Percentiles rank a stretch among this genome's conserved stretches.
These are phyloP conservation scores for Sinotaia quadrata DNA, from an alignment of 2,888 invertebrate species.

Conservation along the genomic window DNA sequence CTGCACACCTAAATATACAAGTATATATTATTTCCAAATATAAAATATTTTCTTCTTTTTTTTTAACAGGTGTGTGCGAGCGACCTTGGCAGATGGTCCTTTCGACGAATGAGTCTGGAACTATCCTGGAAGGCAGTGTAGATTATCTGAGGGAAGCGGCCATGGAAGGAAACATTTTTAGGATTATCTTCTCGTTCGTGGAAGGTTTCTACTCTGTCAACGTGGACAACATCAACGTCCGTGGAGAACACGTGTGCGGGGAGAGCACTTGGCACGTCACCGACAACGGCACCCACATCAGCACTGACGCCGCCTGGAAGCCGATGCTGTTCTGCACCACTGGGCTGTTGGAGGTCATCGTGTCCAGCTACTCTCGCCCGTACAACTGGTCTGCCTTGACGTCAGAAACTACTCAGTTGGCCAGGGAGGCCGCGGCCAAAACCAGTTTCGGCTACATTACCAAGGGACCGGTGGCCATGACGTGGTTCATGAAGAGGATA, in stretches of 20 bases:
- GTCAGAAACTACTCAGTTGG: neutral
- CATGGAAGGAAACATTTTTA: conserved; percentile 26
- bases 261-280: conserved; percentile 34
- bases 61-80: conserved; percentile 25
- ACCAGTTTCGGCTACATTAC: neutral
- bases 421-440: conserved; percentile 6
- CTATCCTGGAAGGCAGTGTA: neutral
- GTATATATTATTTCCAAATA: too few species aligned
- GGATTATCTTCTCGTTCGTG: conserved; percentile 11
- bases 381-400: neutral
- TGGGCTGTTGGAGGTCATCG: conserved; percentile 5
- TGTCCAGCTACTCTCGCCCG: conserved; percentile 14
- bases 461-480: neutral
- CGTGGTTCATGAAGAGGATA: conserved; percentile 29
- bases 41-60: neutral
- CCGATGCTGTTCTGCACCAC: conserved; percentile 16
- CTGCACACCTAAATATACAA: too few species aligned
- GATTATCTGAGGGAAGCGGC: conserved; percentile 19
- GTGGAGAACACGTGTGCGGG: conserved; percentile 31
- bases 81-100: conserved; percentile 24
- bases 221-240: conserved; percentile 35
- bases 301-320: conserved; percentile 9
- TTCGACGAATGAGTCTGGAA: conserved; percentile 6
- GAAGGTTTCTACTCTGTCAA: conserved; percentile 20
- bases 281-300: conserved; percentile 34